These are phyloP conservation scores for Acrossocheilus fasciatus DNA, from an alignment of 2,797 vertebrate species.

Conservation along the genomic window DNA sequence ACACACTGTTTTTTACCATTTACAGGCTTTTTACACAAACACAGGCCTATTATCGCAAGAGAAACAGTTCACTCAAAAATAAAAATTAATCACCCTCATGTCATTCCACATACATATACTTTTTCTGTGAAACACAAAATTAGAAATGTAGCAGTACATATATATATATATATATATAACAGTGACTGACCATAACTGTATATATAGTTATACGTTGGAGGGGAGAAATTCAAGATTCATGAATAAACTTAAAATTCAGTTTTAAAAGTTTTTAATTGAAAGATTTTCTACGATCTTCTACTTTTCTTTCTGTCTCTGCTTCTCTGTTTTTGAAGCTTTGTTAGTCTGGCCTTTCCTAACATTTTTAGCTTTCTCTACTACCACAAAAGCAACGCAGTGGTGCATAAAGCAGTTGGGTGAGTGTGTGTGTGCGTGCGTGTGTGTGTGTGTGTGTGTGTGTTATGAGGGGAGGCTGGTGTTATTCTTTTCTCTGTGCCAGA, in stretches of 20 bases:
- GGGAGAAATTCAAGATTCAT: background rate
- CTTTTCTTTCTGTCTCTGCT: conserved; percentile 50
- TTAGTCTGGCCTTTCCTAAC: conserved; percentile 57
- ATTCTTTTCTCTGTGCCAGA: conserved; percentile 81
- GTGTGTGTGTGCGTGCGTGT: conserved; percentile 25
- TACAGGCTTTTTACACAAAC: background rate
- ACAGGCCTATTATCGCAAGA: background rate
- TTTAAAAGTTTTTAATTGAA: background rate
- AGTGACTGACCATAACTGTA: background rate
- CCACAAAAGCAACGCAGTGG: conserved; percentile 58
- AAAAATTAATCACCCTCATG: background rate
- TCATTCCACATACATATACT: background rate
- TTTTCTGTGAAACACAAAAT: too few species aligned
- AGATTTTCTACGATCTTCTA: background rate
- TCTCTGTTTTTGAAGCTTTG: conserved; percentile 55
- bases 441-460: conserved; percentile 51
- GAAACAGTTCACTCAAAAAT: background rate
- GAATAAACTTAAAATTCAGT: background rate
- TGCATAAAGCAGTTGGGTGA: conserved; percentile 68
- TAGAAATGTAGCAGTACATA: background rate
- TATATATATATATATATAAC: too few species aligned
- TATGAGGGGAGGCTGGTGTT: conserved; percentile 79
- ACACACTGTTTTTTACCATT: background rate
- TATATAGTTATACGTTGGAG: background rate
- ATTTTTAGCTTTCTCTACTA: conserved; percentile 54